Evolutionary conservation across 2,888 invertebrate genomes (phyloP).

Genomic region (Arge pagana): DNA sequence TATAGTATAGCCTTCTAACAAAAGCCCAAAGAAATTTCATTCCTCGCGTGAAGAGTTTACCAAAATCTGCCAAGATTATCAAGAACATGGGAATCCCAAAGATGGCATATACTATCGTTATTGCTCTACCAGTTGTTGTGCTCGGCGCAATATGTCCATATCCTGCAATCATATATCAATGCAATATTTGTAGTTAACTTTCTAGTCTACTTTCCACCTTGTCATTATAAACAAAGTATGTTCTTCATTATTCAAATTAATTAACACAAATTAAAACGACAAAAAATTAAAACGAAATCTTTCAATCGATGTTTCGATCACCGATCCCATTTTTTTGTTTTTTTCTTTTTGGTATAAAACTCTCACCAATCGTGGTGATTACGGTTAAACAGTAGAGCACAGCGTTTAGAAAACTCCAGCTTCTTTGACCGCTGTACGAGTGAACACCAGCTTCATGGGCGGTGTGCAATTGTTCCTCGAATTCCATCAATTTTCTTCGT

Average conservation of each 20-base stretch:
- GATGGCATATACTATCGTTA: conserved; percentile 92
- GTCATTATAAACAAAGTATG: too few species aligned
- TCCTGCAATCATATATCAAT: conserved; percentile 72
- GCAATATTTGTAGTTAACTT: too few species aligned
- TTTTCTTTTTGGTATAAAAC: too few species aligned
- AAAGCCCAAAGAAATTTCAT: conserved; percentile 91
- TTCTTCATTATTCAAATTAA: too few species aligned
- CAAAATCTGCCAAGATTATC: conserved; percentile 92
- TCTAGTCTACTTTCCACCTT: too few species aligned
- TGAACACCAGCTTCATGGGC: conserved; percentile 85
- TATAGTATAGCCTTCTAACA: conserved; percentile 81
- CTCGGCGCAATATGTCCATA: conserved; percentile 96
- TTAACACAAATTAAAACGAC: background rate
- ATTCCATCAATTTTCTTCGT: conserved; percentile 76
- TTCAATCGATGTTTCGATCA: too few species aligned
- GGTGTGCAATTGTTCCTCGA: conserved; percentile 83
- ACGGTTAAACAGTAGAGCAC: conserved; percentile 85
- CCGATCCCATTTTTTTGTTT: background rate
- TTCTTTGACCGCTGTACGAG: conserved; percentile 80
- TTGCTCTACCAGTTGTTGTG: conserved; percentile 80
- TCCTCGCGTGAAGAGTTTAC: conserved; percentile 87
- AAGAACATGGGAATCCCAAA: conserved; percentile 96
- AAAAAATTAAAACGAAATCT: background rate
- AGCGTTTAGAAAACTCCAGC: conserved; percentile 88
- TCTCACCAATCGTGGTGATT: conserved; percentile 87